Evolutionary conservation across 2,888 invertebrate genomes (phyloP).

Genomic region (Caenorhabditis virilis): DNA sequence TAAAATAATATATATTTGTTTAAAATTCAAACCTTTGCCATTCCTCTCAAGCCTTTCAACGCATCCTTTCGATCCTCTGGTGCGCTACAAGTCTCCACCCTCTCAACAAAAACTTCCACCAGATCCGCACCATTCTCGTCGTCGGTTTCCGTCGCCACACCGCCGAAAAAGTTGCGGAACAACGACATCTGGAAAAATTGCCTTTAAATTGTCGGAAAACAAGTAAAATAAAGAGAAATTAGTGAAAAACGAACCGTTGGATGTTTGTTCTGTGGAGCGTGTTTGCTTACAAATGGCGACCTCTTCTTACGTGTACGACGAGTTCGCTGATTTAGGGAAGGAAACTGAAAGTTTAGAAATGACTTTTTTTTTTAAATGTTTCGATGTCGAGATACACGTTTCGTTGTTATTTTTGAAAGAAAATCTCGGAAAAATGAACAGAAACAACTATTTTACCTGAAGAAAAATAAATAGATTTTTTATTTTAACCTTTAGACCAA

Average conservation of each 20-base stretch:
- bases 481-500: too few relatives aligned
- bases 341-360: not conserved
- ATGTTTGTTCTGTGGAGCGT: slow-evolving; percentile 30
- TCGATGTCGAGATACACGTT: not conserved
- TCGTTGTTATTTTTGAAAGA: not conserved
- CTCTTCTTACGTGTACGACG: not conserved
- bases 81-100: slow-evolving; percentile 88
- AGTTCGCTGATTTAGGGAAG: slow-evolving; percentile 6
- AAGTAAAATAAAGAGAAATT: not conserved
- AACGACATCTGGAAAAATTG: slow-evolving; percentile 52
- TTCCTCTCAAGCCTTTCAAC: slow-evolving; percentile 87
- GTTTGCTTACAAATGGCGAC: slow-evolving; percentile 8
- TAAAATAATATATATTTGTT: not conserved
- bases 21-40: slow-evolving; percentile 70
- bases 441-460: slow-evolving; percentile 6
- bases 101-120: slow-evolving; percentile 88
- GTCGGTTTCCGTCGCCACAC: slow-evolving; percentile 43
- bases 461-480: slow-evolving; percentile 19
- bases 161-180: slow-evolving; percentile 64
- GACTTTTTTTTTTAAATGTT: not conserved
- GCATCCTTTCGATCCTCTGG: slow-evolving; percentile 95
- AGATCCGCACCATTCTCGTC: slow-evolving; percentile 58
- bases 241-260: slow-evolving; percentile 13
- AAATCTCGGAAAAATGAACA: not conserved
- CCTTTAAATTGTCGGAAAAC: not conserved